These are phyloP conservation scores for Sminthurinus signatus DNA, from an alignment of 1,140 invertebrate species.

Conservation along the genomic window DNA sequence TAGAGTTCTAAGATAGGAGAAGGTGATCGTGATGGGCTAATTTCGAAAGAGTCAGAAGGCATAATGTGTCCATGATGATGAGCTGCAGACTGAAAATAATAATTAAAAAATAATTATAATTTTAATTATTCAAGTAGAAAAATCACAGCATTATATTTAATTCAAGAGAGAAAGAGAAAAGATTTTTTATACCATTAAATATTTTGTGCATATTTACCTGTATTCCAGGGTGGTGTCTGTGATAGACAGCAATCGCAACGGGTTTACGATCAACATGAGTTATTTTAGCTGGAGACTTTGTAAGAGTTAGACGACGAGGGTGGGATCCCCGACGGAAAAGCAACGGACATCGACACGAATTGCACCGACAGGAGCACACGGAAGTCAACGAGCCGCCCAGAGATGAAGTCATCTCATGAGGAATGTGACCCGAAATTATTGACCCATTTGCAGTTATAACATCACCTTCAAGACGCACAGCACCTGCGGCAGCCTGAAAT, in stretches of 20 bases:
- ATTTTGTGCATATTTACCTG: no score
- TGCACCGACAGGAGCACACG: constrained; percentile 41
- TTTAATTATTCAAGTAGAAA: no score
- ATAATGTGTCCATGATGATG: constrained; percentile 35
- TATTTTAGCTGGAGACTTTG: constrained; percentile 64
- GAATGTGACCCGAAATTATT: constrained; percentile 46
- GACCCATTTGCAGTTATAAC: constrained; percentile 55
- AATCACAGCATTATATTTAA: no score
- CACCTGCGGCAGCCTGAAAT: constrained; percentile 52
- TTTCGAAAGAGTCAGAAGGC: constrained; percentile 41
- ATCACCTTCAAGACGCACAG: constrained; percentile 57
- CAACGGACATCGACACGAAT: constrained; percentile 44
- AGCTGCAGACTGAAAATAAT: constrained; percentile 7
- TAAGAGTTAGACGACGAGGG: constrained; percentile 55
- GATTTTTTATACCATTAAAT: no score
- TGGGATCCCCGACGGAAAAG: constrained; percentile 32
- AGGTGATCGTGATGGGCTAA: constrained; percentile 32
- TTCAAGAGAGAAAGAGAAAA: no score
- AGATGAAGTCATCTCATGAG: constrained; percentile 37
- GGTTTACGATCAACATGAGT: constrained; percentile 55
- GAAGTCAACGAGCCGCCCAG: constrained; percentile 42
- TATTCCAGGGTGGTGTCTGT: constrained; percentile 29
- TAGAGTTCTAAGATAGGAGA: constrained; percentile 37
- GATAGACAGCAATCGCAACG: constrained; percentile 35
- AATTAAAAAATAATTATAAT: no score